phyloP scores from a whole-genome alignment of 2,797 vertebrate genomes.

The Fringilla coelebs region DNA sequence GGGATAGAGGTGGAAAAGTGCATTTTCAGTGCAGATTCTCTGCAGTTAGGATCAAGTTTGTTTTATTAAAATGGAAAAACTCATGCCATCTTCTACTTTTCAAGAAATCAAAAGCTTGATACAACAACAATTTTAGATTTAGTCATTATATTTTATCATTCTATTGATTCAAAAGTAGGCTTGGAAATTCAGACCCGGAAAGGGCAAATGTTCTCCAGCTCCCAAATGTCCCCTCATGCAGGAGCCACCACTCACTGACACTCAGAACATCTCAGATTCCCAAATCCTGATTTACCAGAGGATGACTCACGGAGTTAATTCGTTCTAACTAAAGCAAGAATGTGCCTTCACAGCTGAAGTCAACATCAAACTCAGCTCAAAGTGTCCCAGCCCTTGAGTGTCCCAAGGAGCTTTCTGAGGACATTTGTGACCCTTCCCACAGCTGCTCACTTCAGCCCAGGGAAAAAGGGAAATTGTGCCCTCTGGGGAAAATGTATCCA shows the following conservation, averaged over 20 bases:
- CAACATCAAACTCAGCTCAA: neutral
- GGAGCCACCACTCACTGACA: neutral
- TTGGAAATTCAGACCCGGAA: neutral
- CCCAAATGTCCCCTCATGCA: rapidly evolving
- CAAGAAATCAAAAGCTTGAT: neutral
- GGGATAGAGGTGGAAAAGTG: neutral
- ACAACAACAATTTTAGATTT: neutral
- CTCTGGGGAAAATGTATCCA: rapidly evolving
- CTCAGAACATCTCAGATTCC: rapidly evolving
- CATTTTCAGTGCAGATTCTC: neutral
- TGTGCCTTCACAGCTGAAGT: neutral
- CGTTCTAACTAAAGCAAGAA: neutral
- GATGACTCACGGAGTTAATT: neutral
- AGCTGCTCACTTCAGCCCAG: neutral
- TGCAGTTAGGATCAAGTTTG: neutral
- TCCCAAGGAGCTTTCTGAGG: rapidly evolving
- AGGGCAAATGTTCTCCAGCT: neutral
- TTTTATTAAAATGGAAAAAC: neutral
- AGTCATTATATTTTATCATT: neutral
- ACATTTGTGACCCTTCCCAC: rapidly evolving
- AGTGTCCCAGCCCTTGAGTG: neutral
- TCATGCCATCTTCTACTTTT: neutral
- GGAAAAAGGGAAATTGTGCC: neutral
- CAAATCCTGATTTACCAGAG: neutral
- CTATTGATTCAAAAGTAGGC: neutral